phyloP scores from a whole-genome alignment of 2,888 invertebrate genomes.

The Phengaris arion region DNA sequence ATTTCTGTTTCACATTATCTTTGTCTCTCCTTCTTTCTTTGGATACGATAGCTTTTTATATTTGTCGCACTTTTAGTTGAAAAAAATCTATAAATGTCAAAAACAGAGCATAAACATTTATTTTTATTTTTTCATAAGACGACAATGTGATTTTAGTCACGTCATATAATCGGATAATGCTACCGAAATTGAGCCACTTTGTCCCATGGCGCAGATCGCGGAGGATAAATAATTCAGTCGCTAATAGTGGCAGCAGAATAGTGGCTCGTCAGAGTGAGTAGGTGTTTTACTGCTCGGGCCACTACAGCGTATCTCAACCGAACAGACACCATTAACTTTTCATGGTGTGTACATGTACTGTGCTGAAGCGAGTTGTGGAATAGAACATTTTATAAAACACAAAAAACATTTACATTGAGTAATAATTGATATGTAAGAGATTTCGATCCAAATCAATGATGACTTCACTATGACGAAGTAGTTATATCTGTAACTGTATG shows the following conservation, averaged over 20 bases:
- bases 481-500: too few relatives aligned
- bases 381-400: background rate
- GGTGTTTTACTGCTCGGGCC: constrained; percentile 49
- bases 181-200: background rate
- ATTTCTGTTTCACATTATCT: background rate
- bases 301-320: constrained; percentile 57
- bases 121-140: too few relatives aligned
- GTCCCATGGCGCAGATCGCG: constrained; percentile 2
- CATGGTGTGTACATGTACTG: constrained; percentile 37
- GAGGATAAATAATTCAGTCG: constrained; percentile 36
- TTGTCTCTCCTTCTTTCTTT: background rate
- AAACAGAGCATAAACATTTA: too few relatives aligned
- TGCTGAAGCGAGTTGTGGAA: constrained; percentile 32
- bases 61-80: too few relatives aligned
- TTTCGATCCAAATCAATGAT: too few relatives aligned
- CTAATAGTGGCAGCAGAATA: constrained; percentile 46
- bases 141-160: background rate
- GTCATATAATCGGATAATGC: background rate
- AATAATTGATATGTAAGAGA: too few relatives aligned
- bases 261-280: constrained; percentile 54
- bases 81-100: too few relatives aligned
- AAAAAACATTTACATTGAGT: too few relatives aligned
- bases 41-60: background rate
- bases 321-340: constrained; percentile 63
- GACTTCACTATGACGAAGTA: too few relatives aligned